Conservation (phyloP, 2,888 invertebrate genomes). For the Brenthis daphne region DNA sequence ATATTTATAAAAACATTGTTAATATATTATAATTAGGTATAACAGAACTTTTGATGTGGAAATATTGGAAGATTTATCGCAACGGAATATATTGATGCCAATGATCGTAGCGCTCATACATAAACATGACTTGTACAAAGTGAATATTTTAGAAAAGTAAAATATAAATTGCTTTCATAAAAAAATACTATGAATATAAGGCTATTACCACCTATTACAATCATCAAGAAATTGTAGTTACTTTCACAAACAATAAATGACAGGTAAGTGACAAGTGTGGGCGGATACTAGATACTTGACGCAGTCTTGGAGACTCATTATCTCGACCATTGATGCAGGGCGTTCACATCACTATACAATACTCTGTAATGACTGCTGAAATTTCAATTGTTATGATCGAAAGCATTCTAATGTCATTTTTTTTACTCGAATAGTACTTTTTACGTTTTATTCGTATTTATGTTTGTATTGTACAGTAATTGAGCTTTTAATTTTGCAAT, state of each 20-base stretch:
- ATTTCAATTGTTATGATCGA: constrained; percentile 35
- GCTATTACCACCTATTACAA: not conserved
- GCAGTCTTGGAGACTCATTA: constrained; percentile 37
- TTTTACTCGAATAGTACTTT: not conserved
- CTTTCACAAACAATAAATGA: constrained; percentile 41
- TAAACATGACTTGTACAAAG: no score
- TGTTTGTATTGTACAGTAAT: no score
- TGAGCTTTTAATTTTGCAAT: no score
- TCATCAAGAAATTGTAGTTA: constrained; percentile 10
- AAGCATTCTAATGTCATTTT: constrained; percentile 24
- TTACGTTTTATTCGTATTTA: not conserved
- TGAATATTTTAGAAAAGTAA: no score
- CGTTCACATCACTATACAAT: constrained; percentile 49
- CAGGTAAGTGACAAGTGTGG: constrained; percentile 44
- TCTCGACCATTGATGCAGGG: constrained; percentile 45
- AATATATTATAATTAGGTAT: not conserved
- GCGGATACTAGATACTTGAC: constrained; percentile 41
- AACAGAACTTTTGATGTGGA: no score
- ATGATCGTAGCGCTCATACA: no score
- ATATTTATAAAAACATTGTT: constrained; percentile 4
- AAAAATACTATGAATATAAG: no score
- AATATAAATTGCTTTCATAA: no score
- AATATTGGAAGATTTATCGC: no score
- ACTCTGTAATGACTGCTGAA: constrained; percentile 38
- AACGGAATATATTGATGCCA: no score